Evolutionary conservation across 1,140 invertebrate genomes (phyloP), one percentile per base, ranked within the genome.

Genomic region (Zaprionus tsacasi): DNA sequence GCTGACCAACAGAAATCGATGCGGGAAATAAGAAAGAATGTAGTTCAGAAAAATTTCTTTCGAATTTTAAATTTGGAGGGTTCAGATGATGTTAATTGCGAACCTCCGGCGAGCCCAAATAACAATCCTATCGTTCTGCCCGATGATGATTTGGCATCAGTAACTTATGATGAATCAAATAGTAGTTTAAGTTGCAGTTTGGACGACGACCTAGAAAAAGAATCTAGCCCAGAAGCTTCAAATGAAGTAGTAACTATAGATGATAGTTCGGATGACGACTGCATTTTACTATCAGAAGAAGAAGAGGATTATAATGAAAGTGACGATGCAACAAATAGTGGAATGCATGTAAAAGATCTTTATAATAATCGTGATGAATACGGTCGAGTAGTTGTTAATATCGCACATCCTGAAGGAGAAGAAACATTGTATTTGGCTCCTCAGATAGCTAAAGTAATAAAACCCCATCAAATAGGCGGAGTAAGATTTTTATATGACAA

Each of bases 381-480:
- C 91, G 99, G 99, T 3, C 94, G 97, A 50, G 98, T 99, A 17
- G 93, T 99, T 35, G 96, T 99, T 27, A 99, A 99, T 93, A 96
- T 99, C 48, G 98, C 97, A n/a, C 98, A 99, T 93, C 96, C 98
- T 0, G 95, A 96, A 50, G 95, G 96, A 60, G 99, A 99, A 88
- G 96, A 96, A 21, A 98, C 99, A 91, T 96, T 99, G 52, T 99
- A 96, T 93, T 94, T 99, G 38, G 97, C 98, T 6, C 96, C 97
- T 3, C 98, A 99, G 92, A 96, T 99, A 57, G 97, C 98, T 0
- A 94, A 96, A 79, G 95, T 97, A 58, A 98, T 99, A 38, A 99
- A 99, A 94, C 98, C 98, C 6, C 99, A 99, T 95, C 97, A 98
- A 95, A 99, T 99, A 93, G 98, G 98, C 61, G 98, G 99, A 2